Evolutionary conservation across 2,113 vertebrate species (phyloP).

Genomic region (Heteronetta atricapilla): DNA sequence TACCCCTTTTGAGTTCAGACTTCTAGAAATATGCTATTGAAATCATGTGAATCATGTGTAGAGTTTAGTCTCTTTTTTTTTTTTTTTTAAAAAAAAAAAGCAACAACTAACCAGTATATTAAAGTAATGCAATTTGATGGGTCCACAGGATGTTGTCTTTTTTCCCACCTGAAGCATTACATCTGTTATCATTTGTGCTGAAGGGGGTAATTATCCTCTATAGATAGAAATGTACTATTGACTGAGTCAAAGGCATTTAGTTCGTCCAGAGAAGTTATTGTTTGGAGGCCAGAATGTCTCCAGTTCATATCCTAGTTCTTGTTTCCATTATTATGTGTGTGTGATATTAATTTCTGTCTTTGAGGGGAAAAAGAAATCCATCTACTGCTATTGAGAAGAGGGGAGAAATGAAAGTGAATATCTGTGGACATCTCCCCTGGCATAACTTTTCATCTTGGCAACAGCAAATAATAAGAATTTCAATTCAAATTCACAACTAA

Average conservation of each 20-base stretch:
- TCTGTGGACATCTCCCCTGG: slow-evolving; percentile 13
- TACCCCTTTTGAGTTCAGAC: neutral
- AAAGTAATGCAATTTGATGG: neutral
- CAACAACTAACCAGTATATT: neutral
- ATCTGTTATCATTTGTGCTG: neutral
- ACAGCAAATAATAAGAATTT: neutral
- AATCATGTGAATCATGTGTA: neutral
- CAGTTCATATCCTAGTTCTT: slow-evolving; percentile 58
- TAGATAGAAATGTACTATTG: slow-evolving; percentile 38
- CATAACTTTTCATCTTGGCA: neutral
- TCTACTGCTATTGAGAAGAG: slow-evolving; percentile 17
- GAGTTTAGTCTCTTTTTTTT: neutral
- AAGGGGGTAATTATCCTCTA: slow-evolving; percentile 18
- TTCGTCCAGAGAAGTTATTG: slow-evolving; percentile 61
- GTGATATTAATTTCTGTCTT: slow-evolving; percentile 64
- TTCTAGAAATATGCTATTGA: neutral
- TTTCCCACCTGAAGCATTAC: neutral
- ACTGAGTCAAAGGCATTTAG: slow-evolving; percentile 41
- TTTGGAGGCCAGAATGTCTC: slow-evolving; percentile 71
- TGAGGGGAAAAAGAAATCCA: slow-evolving; percentile 1
- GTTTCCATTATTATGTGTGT: slow-evolving; percentile 38
- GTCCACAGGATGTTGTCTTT: neutral
- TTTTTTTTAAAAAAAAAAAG: neutral
- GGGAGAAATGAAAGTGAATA: slow-evolving; percentile 1
- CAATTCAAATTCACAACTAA: neutral